Base-by-base conservation (phyloP, 2,797 vertebrate species). In the Takifugu ocellatus region DNA sequence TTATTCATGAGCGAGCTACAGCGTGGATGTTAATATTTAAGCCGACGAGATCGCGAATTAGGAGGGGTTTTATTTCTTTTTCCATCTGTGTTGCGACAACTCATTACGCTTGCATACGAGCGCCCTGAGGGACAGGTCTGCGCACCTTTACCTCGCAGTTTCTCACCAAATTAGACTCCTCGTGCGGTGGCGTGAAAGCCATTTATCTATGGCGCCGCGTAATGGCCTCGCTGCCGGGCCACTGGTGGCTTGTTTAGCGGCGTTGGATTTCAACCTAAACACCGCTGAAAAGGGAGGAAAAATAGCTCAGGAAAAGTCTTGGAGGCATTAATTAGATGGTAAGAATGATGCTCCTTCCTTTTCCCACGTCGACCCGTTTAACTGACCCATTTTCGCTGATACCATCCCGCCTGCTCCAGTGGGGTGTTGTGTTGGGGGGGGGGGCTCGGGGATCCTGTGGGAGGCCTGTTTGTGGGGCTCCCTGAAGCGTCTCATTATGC, bases 311-410 rank as follows among this genome's bases (percentile, higher is more conserved):
- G 48, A 39, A 58, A 64, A 59, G 64, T 72, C 68, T 82, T 60
- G 43, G 58, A 60, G 68, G 76, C 69, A 72, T 70, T 81, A 56
- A 85, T 74, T 77, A 78, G 63, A 56, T 56, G 0, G 27, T 63
- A 62, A 61, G 64, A 78, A 50, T 45, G 64, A 63, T 36, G 5
- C 5, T 65, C 43, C 64, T 21, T 51, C 57, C 25, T 21, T 3
- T 58, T 77, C 78, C 61, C 64, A 39, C 65, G 49, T 53, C 60
- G 75, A 74, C 77, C 79, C 54, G 70, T 56, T 81, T 74, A 24
- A 77, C 66, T 84, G 85, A 87, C 84, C 87, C 76, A 85, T 60
- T 86, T 88, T 77, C 55, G 27, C 6, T 3, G 39, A 56, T 70
- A 52, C 59, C 33, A 54, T 49, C 64, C 51, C 61, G 62, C 50